These are phyloP conservation scores for Rhizoglyphus robini DNA, from an alignment of 1,140 invertebrate genomes.

Conservation along the genomic window DNA sequence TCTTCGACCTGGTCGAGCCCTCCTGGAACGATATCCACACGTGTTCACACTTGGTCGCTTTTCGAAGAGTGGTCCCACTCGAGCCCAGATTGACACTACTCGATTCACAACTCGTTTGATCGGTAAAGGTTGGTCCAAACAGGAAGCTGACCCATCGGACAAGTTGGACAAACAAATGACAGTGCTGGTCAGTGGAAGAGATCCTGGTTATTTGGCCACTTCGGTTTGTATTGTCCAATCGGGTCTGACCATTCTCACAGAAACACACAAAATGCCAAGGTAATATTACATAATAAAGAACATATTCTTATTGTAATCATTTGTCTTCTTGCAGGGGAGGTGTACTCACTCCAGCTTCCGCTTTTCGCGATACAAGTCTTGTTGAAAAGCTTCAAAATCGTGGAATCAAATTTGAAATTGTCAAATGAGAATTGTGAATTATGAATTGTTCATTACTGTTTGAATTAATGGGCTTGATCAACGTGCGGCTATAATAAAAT, in stretches of 20 bases:
- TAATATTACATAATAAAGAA: conserved; percentile 40
- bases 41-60: conserved; percentile 56
- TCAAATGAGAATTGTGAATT: too few species aligned
- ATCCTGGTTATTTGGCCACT: conserved; percentile 66
- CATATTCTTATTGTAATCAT: conserved; percentile 9
- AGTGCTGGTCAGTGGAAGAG: conserved; percentile 42
- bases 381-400: conserved; percentile 45
- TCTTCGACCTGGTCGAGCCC: conserved; percentile 45
- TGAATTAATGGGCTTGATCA: too few species aligned
- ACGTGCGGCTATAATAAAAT: too few species aligned
- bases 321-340: conserved; percentile 39
- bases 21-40: conserved; percentile 56
- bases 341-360: conserved; percentile 43
- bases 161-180: conserved; percentile 51
- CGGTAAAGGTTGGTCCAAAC: conserved; percentile 59
- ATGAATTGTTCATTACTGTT: too few species aligned
- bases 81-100: conserved; percentile 45
- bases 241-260: conserved; percentile 58
- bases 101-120: conserved; percentile 53
- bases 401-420: conserved; percentile 44
- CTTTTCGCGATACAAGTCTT: conserved; percentile 48
- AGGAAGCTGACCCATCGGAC: conserved; percentile 37
- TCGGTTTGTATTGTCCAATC: conserved; percentile 52
- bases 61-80: conserved; percentile 49
- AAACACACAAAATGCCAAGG: conserved; percentile 56